These are phyloP conservation scores for Atherinosoma microstoma DNA, from an alignment of 2,797 vertebrate genomes.

Conservation along the genomic window DNA sequence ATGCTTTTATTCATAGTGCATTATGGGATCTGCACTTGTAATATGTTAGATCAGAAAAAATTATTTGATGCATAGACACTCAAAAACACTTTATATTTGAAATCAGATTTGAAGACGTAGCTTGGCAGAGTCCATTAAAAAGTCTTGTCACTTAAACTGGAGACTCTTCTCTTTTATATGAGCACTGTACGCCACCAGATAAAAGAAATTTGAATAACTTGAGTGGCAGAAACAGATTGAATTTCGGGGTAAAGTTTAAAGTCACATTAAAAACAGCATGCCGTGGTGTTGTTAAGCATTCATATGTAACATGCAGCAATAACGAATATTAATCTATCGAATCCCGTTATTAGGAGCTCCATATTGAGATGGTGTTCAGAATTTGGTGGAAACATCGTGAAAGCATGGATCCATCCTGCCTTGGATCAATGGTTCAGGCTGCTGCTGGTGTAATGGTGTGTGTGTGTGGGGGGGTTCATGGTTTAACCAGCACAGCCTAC, in stretches of 20 bases:
- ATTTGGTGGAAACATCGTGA: no score
- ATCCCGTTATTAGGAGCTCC: no score
- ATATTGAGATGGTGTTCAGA: no score
- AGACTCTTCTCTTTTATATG: conserved; percentile 57
- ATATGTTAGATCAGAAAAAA: conserved; percentile 58
- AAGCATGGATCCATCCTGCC: no score
- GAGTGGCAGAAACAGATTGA: conserved; percentile 51
- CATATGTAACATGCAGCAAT: no score
- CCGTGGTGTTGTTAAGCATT: no score
- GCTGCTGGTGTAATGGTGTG: no score
- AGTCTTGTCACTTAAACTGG: conserved; percentile 52
- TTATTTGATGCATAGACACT: conserved; percentile 58
- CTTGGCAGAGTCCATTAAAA: conserved; percentile 64
- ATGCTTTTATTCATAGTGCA: conserved; percentile 53
- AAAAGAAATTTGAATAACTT: conserved; percentile 75
- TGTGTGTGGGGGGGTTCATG: no score
- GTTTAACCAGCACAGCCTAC: no score
- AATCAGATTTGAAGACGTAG: conserved; percentile 52
- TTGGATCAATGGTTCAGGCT: no score
- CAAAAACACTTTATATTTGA: conserved; percentile 52
- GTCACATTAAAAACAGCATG: background rate
- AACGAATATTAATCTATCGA: no score
- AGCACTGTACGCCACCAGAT: conserved; percentile 53
- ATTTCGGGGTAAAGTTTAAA: conserved; percentile 38
- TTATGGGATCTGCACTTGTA: conserved; percentile 46